These are phyloP conservation scores for Apotomis turbidana DNA, from an alignment of 2,888 invertebrate genomes.

Conservation along the genomic window DNA sequence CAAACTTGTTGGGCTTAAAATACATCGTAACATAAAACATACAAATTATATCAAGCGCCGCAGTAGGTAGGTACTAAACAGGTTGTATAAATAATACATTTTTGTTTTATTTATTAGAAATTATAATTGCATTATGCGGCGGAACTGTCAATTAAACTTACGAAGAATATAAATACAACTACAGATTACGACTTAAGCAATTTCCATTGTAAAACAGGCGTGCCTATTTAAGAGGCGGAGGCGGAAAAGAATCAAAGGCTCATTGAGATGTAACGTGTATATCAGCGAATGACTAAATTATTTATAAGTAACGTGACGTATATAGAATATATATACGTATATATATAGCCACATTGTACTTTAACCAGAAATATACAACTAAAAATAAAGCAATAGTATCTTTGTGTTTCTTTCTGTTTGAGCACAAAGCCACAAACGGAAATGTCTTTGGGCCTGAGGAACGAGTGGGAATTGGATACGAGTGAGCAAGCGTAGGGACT, in stretches of 20 bases:
- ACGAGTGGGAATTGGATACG: no score
- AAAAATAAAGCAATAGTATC: no score
- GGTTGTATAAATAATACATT: slow-evolving; percentile 26
- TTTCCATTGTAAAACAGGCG: slow-evolving; percentile 18
- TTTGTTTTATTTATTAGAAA: slow-evolving; percentile 9
- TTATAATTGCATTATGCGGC: slow-evolving; percentile 26
- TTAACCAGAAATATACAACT: no score
- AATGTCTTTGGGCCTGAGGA: no score
- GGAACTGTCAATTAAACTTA: slow-evolving; percentile 22
- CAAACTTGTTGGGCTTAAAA: background rate
- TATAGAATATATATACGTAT: background rate
- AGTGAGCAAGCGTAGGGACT: no score
- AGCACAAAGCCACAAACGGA: no score
- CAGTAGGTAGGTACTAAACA: background rate
- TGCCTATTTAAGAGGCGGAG: background rate
- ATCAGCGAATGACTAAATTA: slow-evolving; percentile 32
- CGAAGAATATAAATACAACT: slow-evolving; percentile 18
- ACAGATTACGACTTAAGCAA: slow-evolving; percentile 8
- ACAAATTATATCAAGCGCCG: slow-evolving; percentile 2
- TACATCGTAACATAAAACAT: background rate
- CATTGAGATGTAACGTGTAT: slow-evolving; percentile 24
- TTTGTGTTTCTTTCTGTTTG: no score
- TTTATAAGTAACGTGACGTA: slow-evolving; percentile 21
- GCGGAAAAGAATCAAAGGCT: slow-evolving; percentile 25
- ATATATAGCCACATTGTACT: slow-evolving; percentile 1